Conservation (phyloP, 2,113 vertebrate genomes). For the Melanocharis versteri region DNA sequence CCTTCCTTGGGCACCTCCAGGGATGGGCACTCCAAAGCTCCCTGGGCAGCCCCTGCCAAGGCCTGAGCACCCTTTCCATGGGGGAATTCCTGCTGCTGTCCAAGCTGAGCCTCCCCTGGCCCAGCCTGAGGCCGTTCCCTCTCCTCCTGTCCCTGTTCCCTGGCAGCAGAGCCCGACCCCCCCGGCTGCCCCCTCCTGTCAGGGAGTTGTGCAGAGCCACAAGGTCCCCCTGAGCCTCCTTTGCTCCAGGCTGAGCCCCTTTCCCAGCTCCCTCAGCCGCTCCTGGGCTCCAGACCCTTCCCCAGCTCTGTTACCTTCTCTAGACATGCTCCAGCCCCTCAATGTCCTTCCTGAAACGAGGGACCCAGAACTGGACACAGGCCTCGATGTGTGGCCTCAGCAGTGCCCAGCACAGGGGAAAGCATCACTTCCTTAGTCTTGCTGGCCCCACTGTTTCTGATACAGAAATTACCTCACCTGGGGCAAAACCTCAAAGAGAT, state of each 20-base stretch:
- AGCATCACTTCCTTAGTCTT: not conserved
- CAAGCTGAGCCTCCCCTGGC: not conserved
- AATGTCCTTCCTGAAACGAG: too few relatives aligned
- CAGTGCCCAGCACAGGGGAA: not conserved
- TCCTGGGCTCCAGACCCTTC: not conserved
- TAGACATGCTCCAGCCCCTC: not conserved
- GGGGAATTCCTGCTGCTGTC: not conserved
- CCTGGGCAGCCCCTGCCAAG: not conserved
- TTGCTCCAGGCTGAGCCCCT: not conserved
- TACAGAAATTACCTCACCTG: rapidly evolving
- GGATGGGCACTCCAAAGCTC: not conserved
- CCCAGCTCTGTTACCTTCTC: not conserved
- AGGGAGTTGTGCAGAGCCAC: not conserved
- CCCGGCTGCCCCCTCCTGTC: not conserved
- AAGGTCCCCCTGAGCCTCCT: not conserved
- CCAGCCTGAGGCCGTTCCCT: not conserved
- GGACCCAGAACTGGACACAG: not conserved
- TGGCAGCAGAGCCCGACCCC: not conserved
- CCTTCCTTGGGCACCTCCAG: not conserved
- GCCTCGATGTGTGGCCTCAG: not conserved
- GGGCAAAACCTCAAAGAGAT: not conserved
- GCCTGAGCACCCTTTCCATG: not conserved
- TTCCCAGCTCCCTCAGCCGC: too few relatives aligned
- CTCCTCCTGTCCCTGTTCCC: not conserved
- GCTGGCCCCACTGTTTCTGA: not conserved